These are phyloP conservation scores for Nesoenas mayeri DNA, from an alignment of 2,113 vertebrate species.

Conservation along the genomic window DNA sequence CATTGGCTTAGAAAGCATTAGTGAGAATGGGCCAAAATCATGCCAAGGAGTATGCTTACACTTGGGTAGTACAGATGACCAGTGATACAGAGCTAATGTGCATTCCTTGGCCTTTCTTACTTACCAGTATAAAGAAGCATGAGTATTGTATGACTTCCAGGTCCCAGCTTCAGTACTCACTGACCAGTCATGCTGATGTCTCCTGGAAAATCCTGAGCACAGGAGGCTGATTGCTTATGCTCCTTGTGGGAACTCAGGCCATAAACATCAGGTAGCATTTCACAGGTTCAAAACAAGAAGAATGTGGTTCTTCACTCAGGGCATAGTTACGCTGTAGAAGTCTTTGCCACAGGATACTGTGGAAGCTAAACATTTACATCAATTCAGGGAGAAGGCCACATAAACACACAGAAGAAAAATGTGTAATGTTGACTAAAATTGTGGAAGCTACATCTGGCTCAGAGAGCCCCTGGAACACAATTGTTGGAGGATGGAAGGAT, in stretches of 20 bases:
- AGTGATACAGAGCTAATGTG: background rate
- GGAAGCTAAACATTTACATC: background rate
- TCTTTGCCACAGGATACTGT: background rate
- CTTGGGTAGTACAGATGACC: background rate
- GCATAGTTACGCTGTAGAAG: rapidly evolving
- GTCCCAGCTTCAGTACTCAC: background rate
- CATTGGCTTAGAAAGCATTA: background rate
- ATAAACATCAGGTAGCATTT: background rate
- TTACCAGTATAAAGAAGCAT: background rate
- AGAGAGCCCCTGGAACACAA: background rate
- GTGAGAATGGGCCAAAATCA: background rate
- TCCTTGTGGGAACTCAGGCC: background rate
- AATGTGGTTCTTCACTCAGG: background rate
- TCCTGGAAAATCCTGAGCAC: background rate
- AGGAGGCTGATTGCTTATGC: background rate
- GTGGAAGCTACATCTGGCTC: background rate
- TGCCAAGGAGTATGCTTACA: background rate
- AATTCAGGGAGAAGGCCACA: background rate
- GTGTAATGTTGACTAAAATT: background rate
- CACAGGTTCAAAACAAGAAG: background rate
- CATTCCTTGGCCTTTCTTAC: background rate
- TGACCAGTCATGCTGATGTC: background rate
- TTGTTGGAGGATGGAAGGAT: background rate
- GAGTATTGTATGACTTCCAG: background rate
- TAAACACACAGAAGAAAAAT: background rate